Conservation (phyloP, 2,113 vertebrate species). For the Erythrocercus mccallii region DNA sequence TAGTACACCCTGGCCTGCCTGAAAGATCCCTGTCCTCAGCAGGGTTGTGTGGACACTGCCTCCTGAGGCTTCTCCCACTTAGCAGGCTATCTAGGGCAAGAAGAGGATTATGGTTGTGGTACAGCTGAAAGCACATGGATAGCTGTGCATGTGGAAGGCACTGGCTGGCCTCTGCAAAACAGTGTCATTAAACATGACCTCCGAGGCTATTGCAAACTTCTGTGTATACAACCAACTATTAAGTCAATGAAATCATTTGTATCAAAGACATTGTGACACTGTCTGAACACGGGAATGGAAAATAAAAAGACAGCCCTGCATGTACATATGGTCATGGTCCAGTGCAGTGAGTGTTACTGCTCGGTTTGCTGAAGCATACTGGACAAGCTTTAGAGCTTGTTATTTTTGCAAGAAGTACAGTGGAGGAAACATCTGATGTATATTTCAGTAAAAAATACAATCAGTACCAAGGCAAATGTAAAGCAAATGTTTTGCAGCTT, state of each 20-base stretch:
- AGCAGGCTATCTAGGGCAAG: background rate
- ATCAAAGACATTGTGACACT: conserved; percentile 23
- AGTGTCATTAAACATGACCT: conserved; percentile 2
- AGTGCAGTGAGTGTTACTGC: background rate
- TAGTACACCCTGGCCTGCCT: background rate
- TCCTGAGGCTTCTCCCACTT: background rate
- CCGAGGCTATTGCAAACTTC: background rate
- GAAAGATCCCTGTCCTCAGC: background rate
- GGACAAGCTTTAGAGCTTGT: background rate
- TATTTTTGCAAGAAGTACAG: background rate
- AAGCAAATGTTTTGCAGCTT: background rate
- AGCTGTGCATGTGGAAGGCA: background rate
- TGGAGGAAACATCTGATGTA: background rate
- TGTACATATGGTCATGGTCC: conserved; percentile 13
- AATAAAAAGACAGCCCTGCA: background rate
- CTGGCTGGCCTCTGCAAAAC: background rate
- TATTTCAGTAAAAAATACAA: background rate
- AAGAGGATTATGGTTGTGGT: background rate
- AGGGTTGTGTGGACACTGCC: background rate
- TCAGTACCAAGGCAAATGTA: background rate
- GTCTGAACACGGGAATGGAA: background rate
- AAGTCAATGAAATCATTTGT: conserved; percentile 60
- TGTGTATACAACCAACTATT: conserved; percentile 16
- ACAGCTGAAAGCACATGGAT: background rate
- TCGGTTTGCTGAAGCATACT: background rate